These are phyloP conservation scores for Ictalurus furcatus DNA, from an alignment of 2,113 vertebrate genomes.

Conservation along the genomic window DNA sequence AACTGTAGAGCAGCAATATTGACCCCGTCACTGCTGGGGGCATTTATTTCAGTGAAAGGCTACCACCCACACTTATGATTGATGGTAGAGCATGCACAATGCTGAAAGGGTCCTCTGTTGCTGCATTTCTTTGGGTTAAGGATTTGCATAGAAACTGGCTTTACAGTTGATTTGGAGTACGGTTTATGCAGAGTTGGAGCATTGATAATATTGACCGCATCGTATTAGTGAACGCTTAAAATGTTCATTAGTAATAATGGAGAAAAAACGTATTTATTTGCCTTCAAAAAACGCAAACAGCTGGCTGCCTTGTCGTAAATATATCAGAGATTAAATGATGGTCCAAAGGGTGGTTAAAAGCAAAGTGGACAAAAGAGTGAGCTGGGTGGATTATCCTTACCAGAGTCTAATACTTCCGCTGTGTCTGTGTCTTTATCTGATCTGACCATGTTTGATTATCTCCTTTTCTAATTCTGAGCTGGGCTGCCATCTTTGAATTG, in stretches of 20 bases:
- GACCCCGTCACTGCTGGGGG: not conserved
- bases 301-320: not conserved
- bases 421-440: not conserved
- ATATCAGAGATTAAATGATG: not conserved
- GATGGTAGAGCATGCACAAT: not conserved
- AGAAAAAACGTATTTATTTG: not conserved
- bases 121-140: not conserved
- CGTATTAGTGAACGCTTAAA: not conserved
- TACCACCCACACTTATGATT: not conserved
- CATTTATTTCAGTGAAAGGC: conserved; percentile 33
- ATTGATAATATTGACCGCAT: not conserved
- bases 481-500: conserved; percentile 2
- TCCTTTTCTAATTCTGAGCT: conserved; percentile 16
- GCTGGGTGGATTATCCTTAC: not conserved
- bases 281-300: not conserved
- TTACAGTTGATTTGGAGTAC: not conserved
- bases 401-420: not conserved
- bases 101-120: not conserved
- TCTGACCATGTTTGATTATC: not conserved
- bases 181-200: not conserved
- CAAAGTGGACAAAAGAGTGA: not conserved
- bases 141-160: not conserved
- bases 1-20: not conserved
- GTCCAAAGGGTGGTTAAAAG: not conserved
- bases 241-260: not conserved